phyloP scores from a whole-genome alignment of 2,888 invertebrate species.

The Noctua janthina region DNA sequence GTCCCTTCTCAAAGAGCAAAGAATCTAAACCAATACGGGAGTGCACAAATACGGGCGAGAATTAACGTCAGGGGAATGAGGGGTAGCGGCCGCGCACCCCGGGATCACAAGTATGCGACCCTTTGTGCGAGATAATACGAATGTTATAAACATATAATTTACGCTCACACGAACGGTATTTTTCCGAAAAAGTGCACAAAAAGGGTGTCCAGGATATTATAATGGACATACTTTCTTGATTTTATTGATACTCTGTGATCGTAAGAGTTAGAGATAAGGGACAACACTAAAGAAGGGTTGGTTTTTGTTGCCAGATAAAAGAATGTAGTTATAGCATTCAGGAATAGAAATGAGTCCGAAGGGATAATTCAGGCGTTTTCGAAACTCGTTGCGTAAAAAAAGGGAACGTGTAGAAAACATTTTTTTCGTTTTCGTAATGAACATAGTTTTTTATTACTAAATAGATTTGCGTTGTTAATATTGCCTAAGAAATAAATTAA shows the following conservation, averaged over 20 bases:
- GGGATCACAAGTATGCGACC: slow-evolving; percentile 61
- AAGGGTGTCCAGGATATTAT: slow-evolving; percentile 54
- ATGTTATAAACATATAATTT: slow-evolving; percentile 71
- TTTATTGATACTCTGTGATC: slow-evolving; percentile 59
- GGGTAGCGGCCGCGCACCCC: slow-evolving; percentile 54
- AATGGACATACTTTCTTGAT: slow-evolving; percentile 53
- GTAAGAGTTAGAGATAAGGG: slow-evolving; percentile 46
- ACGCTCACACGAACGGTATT: slow-evolving; percentile 49
- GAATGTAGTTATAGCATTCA: slow-evolving; percentile 17
- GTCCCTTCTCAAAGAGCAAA: slow-evolving; percentile 67
- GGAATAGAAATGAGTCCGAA: slow-evolving; percentile 9
- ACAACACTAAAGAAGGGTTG: slow-evolving; percentile 26
- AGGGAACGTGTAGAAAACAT: background rate
- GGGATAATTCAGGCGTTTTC: slow-evolving; percentile 2
- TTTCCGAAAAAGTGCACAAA: slow-evolving; percentile 50
- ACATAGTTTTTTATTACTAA: background rate
- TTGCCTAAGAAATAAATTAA: slow-evolving; percentile 7
- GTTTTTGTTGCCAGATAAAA: slow-evolving; percentile 44
- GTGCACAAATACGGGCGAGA: slow-evolving; percentile 82
- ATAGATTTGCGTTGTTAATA: background rate
- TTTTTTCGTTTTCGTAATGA: background rate
- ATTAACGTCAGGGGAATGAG: slow-evolving; percentile 63
- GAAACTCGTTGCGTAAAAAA: background rate
- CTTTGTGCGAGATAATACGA: slow-evolving; percentile 67
- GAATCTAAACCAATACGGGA: slow-evolving; percentile 81